Conservation (phyloP, 2,888 invertebrate species). For the Gnatocerus cornutus region DNA sequence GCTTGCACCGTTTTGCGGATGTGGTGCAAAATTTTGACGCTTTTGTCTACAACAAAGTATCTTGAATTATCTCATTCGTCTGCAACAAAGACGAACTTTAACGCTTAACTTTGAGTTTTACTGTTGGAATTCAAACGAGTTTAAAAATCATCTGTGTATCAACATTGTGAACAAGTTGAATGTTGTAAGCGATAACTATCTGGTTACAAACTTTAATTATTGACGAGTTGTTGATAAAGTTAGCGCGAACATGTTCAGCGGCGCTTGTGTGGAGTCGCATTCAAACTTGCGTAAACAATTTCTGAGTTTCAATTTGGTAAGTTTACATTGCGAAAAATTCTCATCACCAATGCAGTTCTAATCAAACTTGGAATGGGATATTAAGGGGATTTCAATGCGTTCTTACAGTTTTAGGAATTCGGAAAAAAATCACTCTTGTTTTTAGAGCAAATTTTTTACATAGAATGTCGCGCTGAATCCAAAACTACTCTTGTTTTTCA, state of each 20-base stretch:
- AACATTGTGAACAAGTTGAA: background rate
- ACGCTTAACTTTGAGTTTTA: slow-evolving; percentile 22
- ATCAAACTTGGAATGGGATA: slow-evolving; percentile 31
- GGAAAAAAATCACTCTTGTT: too few species aligned
- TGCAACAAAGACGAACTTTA: slow-evolving; percentile 35
- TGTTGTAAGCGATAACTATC: slow-evolving; percentile 10
- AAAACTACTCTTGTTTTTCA: too few species aligned
- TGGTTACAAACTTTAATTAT: slow-evolving; percentile 42
- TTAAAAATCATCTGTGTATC: slow-evolving; percentile 11
- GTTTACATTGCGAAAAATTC: slow-evolving; percentile 31
- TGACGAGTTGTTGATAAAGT: slow-evolving; percentile 41
- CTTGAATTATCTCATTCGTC: slow-evolving; percentile 49
- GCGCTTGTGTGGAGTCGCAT: slow-evolving; percentile 39
- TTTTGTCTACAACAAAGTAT: slow-evolving; percentile 52
- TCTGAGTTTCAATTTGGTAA: slow-evolving; percentile 47
- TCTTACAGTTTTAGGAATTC: too few species aligned
- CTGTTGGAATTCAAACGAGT: slow-evolving; percentile 2
- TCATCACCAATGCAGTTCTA: slow-evolving; percentile 33
- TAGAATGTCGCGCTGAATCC: too few species aligned
- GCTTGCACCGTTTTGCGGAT: slow-evolving; percentile 43
- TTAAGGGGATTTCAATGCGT: too few species aligned
- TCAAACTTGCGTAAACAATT: slow-evolving; percentile 43
- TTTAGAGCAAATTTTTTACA: too few species aligned
- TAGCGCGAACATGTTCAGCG: slow-evolving; percentile 32
- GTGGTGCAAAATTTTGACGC: slow-evolving; percentile 51